Evolutionary conservation across 2,113 vertebrate genomes (phyloP).

Genomic region (Corythoichthys haematopterus): DNA sequence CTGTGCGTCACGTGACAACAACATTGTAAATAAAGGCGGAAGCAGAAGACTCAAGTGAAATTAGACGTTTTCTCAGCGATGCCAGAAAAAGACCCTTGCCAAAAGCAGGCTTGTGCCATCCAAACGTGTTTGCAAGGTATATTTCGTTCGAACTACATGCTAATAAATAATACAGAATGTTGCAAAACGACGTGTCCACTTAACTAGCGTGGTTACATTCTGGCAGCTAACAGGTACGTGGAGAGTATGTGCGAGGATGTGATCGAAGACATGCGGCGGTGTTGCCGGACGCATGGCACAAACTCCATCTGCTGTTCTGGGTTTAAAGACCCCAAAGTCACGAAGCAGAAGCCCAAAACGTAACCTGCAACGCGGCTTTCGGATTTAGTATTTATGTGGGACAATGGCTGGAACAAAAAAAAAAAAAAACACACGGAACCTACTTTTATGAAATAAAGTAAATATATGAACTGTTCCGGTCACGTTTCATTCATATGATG

Average conservation of each 20-base stretch:
- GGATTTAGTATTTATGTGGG: not conserved
- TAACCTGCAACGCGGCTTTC: not conserved
- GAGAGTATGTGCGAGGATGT: conserved; percentile 60
- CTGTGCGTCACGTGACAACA: conserved; percentile 36
- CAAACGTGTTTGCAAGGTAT: conserved; percentile 66
- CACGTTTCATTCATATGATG: not conserved
- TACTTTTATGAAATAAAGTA: not conserved
- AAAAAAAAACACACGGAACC: too few relatives aligned
- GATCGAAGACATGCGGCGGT: conserved; percentile 58
- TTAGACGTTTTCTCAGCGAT: conserved; percentile 36
- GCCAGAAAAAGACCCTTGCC: conserved; percentile 64
- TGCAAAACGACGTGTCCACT: not conserved
- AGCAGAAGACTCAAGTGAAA: conserved; percentile 6
- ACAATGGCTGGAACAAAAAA: not conserved
- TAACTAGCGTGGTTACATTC: not conserved
- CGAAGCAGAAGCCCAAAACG: conserved; percentile 14
- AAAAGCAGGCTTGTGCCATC: conserved; percentile 65
- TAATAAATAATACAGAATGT: not conserved
- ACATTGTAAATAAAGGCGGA: not conserved
- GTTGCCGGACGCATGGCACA: conserved; percentile 33
- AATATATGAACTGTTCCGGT: not conserved
- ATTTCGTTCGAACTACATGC: not conserved
- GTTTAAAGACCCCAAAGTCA: conserved; percentile 42
- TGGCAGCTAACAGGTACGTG: conserved; percentile 57
- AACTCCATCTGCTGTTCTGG: conserved; percentile 63